These are phyloP conservation scores for Rhopalosiphum nymphaeae DNA, from an alignment of 2,888 invertebrate genomes.

Conservation along the genomic window DNA sequence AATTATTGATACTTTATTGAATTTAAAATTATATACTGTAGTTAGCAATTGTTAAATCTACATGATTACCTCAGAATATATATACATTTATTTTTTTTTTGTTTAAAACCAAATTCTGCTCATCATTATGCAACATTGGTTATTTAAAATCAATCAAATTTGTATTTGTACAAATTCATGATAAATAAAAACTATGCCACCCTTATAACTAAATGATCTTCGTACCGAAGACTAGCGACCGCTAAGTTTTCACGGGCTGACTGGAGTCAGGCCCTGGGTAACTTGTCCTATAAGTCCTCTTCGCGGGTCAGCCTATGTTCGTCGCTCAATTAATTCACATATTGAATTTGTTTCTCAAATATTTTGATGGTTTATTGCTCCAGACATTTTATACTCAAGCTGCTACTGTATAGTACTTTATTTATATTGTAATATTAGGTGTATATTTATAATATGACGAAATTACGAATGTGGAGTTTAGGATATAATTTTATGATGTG, in stretches of 20 bases:
- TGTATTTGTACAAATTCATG: not conserved
- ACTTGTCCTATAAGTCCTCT: not conserved
- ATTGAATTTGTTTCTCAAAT: not conserved
- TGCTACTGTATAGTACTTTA: not conserved
- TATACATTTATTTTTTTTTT: not conserved
- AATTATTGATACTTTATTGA: no score
- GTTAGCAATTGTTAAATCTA: no score
- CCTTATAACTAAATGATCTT: not conserved
- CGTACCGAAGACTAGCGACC: no score
- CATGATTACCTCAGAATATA: no score
- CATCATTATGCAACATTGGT: not conserved
- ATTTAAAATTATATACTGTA: no score
- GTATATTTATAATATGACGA: not conserved
- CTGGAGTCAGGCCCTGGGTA: not conserved
- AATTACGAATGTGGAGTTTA: not conserved
- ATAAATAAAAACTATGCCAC: not conserved
- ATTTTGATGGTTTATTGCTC: not conserved
- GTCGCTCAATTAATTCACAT: not conserved
- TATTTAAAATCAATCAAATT: not conserved
- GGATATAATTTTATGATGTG: not conserved
- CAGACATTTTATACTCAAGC: not conserved
- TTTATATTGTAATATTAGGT: not conserved
- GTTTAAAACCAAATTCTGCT: not conserved
- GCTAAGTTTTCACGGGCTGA: not conserved
- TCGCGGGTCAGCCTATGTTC: no score